phyloP scores from a whole-genome alignment of 2,888 invertebrate genomes.

The Ectemnius cavifrons region DNA sequence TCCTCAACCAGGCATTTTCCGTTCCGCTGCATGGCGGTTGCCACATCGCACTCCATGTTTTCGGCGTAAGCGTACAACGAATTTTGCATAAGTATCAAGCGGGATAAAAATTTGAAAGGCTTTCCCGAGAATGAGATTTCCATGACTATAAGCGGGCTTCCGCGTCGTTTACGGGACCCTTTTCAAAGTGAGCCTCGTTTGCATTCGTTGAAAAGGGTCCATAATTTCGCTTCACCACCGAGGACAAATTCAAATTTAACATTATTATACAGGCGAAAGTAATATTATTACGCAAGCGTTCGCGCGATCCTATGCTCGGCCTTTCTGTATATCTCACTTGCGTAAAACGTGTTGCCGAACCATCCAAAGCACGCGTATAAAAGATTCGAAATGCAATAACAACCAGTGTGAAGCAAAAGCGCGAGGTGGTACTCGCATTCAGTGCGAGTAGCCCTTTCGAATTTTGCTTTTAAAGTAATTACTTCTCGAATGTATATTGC shows the following conservation, averaged over 20 bases:
- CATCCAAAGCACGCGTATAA: constrained; percentile 12
- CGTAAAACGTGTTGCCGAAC: constrained; percentile 26
- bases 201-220: constrained; percentile 57
- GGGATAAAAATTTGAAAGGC: constrained; percentile 47
- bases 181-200: constrained; percentile 51
- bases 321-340: constrained; percentile 7
- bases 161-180: constrained; percentile 47
- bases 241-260: constrained; percentile 53
- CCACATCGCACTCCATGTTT: constrained; percentile 7
- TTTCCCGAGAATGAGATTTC: constrained; percentile 50
- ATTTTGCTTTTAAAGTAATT: constrained; percentile 30
- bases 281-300: constrained; percentile 45
- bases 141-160: constrained; percentile 51
- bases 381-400: constrained; percentile 40
- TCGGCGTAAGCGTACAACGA: constrained; percentile 24
- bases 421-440: not conserved
- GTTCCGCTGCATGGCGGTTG: constrained; percentile 6
- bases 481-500: not conserved
- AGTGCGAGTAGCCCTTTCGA: constrained; percentile 13
- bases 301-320: not conserved
- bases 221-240: constrained; percentile 48
- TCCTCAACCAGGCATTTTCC: constrained; percentile 8
- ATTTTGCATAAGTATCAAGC: constrained; percentile 36
- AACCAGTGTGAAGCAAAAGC: constrained; percentile 6
- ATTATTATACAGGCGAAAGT: constrained; percentile 43